These are phyloP conservation scores for Dromococcyx pavoninus DNA, from an alignment of 2,797 vertebrate genomes.

Conservation along the genomic window DNA sequence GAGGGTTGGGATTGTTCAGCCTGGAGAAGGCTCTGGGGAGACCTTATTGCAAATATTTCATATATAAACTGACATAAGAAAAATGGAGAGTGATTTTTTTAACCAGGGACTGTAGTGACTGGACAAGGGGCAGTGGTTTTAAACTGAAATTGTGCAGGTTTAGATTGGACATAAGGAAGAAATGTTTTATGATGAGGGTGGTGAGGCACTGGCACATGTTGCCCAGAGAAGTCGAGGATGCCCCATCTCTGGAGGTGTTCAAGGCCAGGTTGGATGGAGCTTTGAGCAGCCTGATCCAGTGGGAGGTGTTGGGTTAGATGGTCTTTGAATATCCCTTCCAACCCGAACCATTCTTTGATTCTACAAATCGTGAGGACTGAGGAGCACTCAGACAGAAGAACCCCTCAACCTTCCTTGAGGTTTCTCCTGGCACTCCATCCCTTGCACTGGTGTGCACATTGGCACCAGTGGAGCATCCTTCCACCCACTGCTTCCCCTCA, in stretches of 20 bases:
- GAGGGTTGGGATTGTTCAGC: too few species aligned
- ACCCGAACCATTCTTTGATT: neutral
- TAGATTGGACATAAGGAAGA: neutral
- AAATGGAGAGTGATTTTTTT: too few species aligned
- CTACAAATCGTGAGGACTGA: neutral
- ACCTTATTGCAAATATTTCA: too few species aligned
- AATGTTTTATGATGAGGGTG: rapidly evolving
- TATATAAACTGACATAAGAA: too few species aligned
- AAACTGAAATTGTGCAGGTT: too few species aligned
- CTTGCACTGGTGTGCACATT: rapidly evolving
- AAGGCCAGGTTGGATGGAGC: neutral
- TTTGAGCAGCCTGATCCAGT: rapidly evolving
- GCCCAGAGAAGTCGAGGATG: neutral
- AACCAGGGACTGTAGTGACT: too few species aligned
- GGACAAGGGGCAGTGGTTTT: neutral
- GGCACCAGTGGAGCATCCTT: rapidly evolving
- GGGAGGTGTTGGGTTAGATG: neutral
- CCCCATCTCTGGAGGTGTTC: neutral
- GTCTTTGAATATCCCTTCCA: neutral
- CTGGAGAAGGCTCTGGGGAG: too few species aligned
- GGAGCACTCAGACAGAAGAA: neutral
- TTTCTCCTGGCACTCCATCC: neutral
- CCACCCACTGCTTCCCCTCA: neutral
- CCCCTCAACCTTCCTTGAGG: rapidly evolving
- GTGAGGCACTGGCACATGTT: rapidly evolving